Evolutionary conservation across 2,113 vertebrate species (phyloP), one percentile per base, ranked within the genome.

Genomic region (Peromyscus polionotus): DNA sequence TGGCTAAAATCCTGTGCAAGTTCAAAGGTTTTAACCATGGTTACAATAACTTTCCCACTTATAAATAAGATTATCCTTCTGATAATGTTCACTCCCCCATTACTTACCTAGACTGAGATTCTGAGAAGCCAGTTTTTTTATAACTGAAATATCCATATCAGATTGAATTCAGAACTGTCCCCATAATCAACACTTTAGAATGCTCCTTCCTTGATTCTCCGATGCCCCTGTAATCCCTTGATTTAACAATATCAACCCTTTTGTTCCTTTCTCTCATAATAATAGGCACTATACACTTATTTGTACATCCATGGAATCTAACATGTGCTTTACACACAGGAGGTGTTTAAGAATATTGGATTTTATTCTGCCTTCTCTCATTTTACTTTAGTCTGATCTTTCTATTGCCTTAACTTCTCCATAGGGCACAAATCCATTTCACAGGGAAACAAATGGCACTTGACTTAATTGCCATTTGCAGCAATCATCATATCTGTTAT

Each of bases 381-480:
- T n/a, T 45, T 72, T 85, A 13, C 36, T 17, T 61, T 67, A 72
- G 31, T 12, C 26, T 17, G 7, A 39, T 85, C 39, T n/a, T 61
- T 12, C 59, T 39, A 14, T n/a, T n/a, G 88, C 36, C 77, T 73
- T 89, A 73, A 86, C 9, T 16, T 96, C 54, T 75, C 90, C 24
- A 72, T 17, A 90, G 95, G 85, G 28, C n/a, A 51, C 67, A 80
- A 80, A 84, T 57, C 3, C 70, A 91, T 94, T 92, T 85, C 72
- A 93, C 5, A 11, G 94, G 67, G 31, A 89, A 95, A 94, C 80
- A 95, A 89, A 68, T 94, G 77, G 4, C 51, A 83, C 19, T 63
- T 1, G 72, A 17, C 79, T 28, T 88, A 57, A 88, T 2, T 48
- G 48, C 76, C 93, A 77, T 87, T 96, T 68, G 39, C 61, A 93